Percentiles rank a stretch among this genome's conserved stretches.
Evolutionary conservation across 2,888 invertebrate species (phyloP).

Genomic region (Pachymerium ferrugineum): DNA sequence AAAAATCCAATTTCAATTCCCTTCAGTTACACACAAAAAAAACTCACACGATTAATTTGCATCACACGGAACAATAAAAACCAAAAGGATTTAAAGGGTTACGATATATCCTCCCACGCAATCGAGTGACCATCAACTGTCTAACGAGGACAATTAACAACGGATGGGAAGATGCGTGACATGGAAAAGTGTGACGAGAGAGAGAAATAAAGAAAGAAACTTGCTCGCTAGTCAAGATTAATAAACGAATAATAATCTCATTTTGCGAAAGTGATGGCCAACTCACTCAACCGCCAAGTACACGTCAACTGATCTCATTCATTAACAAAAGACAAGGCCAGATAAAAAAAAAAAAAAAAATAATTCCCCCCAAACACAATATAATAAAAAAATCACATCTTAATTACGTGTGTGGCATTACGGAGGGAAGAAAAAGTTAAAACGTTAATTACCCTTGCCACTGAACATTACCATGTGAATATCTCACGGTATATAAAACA

Average conservation of each 20-base stretch:
- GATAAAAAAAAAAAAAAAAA: neutral
- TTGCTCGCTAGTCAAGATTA: conserved; percentile 17
- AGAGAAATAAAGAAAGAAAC: too few species aligned
- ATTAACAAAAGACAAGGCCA: too few species aligned
- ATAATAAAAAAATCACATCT: neutral
- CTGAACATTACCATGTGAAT: conserved; percentile 14
- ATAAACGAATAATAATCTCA: neutral
- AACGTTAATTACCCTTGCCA: conserved; percentile 21
- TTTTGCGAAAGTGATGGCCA: too few species aligned
- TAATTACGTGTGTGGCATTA: conserved; percentile 1
- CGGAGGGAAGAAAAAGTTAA: neutral
- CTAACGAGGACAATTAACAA: conserved; percentile 6
- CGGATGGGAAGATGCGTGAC: neutral
- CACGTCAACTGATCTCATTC: too few species aligned
- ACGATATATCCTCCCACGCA: neutral
- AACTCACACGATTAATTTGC: too few species aligned
- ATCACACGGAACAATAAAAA: neutral
- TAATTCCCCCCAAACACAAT: neutral
- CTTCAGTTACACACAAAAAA: neutral
- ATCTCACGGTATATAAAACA: conserved; percentile 16
- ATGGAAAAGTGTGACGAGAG: neutral
- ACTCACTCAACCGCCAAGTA: too few species aligned
- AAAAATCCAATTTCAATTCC: neutral
- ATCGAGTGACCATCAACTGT: conserved; percentile 1
- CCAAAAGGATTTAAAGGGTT: neutral